A percentile compares a stretch with the other conserved stretches of the same genome.
phyloP scores from a whole-genome alignment of 2,888 invertebrate species.

The Luperina testacea region DNA sequence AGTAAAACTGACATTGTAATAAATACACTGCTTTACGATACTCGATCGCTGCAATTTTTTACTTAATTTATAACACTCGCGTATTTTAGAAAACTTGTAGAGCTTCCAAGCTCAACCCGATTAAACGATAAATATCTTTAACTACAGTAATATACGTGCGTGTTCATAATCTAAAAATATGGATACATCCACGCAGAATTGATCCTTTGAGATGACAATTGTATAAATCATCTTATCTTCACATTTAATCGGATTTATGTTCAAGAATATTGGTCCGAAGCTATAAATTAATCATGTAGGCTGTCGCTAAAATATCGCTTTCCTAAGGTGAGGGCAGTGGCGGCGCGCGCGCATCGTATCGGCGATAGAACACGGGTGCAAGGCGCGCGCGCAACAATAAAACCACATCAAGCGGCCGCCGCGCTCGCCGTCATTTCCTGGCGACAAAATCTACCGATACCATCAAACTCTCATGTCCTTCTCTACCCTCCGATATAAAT shows the following conservation, averaged over 20 bases:
- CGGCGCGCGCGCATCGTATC: slow-evolving; percentile 81
- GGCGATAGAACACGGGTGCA: slow-evolving; percentile 81
- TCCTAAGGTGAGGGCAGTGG: slow-evolving; percentile 78
- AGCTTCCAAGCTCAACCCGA: slow-evolving; percentile 36
- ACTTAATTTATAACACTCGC: slow-evolving; percentile 37
- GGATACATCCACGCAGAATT: slow-evolving; percentile 67
- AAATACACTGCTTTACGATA: slow-evolving; percentile 67
- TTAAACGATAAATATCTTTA: slow-evolving; percentile 47
- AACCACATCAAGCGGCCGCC: slow-evolving; percentile 71
- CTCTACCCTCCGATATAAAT: slow-evolving; percentile 82
- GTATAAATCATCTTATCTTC: slow-evolving; percentile 87
- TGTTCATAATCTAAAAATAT: slow-evolving; percentile 52
- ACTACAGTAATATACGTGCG: slow-evolving; percentile 41
- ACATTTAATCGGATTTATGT: slow-evolving; percentile 85
- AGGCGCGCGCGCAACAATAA: slow-evolving; percentile 81
- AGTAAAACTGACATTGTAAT: slow-evolving; percentile 71
- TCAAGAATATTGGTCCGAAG: slow-evolving; percentile 83
- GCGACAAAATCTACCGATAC: slow-evolving; percentile 88
- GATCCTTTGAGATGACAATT: slow-evolving; percentile 73
- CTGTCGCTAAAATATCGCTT: slow-evolving; percentile 89
- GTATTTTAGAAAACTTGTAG: slow-evolving; percentile 41
- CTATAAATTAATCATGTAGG: slow-evolving; percentile 90
- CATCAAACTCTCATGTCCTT: slow-evolving; percentile 83
- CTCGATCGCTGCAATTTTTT: slow-evolving; percentile 62
- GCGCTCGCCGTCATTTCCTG: slow-evolving; percentile 85